Conservation (phyloP, 2,797 vertebrate species). For the Zenarchopterus dispar region DNA sequence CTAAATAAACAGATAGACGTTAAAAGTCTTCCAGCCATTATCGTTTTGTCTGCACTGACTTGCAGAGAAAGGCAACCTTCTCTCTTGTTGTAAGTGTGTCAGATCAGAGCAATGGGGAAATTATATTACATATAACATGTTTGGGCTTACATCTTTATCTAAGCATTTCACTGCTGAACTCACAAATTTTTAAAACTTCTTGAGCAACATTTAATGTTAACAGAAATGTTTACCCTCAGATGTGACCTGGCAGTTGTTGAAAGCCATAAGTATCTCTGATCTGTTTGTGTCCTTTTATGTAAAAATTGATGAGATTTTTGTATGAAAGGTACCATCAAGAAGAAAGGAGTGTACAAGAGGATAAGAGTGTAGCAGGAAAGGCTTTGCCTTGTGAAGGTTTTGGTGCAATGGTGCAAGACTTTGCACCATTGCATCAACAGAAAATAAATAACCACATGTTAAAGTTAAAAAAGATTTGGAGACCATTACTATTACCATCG, state of each 20-base stretch:
- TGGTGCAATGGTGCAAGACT: slow-evolving; percentile 8
- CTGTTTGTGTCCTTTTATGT: background rate
- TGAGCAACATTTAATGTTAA: background rate
- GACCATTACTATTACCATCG: background rate
- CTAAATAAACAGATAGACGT: too few relatives aligned
- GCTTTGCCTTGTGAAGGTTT: slow-evolving; percentile 1
- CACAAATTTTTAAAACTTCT: background rate
- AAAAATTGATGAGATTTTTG: slow-evolving; percentile 8
- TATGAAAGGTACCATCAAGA: background rate
- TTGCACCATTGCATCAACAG: background rate
- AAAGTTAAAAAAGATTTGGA: too few relatives aligned
- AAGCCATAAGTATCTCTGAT: background rate
- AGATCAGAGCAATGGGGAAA: too few relatives aligned
- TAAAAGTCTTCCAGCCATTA: too few relatives aligned
- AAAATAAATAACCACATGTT: background rate
- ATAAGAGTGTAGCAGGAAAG: background rate
- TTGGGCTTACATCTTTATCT: background rate
- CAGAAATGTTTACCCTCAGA: slow-evolving; percentile 1
- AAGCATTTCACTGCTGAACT: background rate
- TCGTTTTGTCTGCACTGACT: too few relatives aligned
- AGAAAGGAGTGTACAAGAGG: background rate
- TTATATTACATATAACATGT: too few relatives aligned
- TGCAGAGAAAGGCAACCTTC: too few relatives aligned
- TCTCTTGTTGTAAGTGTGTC: too few relatives aligned
- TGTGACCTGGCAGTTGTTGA: background rate